phyloP scores from a whole-genome alignment of 2,888 invertebrate genomes.

The Lycocerus yunnanus region DNA sequence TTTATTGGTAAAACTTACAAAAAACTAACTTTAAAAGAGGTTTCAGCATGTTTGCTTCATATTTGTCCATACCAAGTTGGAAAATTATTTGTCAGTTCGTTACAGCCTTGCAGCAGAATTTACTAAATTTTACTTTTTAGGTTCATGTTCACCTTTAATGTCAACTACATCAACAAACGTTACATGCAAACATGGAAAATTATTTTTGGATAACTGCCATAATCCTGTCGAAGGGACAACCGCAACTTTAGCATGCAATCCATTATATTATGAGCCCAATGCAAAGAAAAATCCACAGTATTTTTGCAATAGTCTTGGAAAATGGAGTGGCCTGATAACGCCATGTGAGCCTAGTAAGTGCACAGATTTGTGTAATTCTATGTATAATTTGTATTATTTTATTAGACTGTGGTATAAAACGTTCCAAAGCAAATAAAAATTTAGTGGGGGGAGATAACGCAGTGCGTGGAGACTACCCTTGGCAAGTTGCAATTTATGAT shows the following conservation, averaged over 20 bases:
- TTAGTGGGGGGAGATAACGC: constrained; percentile 10
- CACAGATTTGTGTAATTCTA: neutral
- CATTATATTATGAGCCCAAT: neutral
- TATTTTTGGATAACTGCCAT: neutral
- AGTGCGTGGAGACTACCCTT: constrained; percentile 35
- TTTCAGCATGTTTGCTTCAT: no score
- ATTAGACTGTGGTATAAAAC: constrained; percentile 46
- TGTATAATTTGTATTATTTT: neutral
- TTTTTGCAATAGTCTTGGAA: neutral
- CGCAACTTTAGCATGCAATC: neutral
- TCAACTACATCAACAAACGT: neutral
- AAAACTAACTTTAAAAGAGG: no score
- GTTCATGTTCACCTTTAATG: neutral
- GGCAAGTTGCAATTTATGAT: constrained; percentile 45
- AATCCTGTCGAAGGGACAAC: neutral
- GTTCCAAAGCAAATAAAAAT: constrained; percentile 32
- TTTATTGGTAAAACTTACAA: no score
- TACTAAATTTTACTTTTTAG: neutral
- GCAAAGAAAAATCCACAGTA: neutral
- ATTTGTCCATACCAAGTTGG: no score
- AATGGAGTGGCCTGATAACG: neutral
- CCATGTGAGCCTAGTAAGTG: neutral
- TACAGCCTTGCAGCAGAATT: no score
- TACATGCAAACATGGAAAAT: neutral
- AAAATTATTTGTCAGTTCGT: no score